These are phyloP conservation scores for Labrus mixtus DNA, from an alignment of 2,113 vertebrate genomes.

Conservation along the genomic window DNA sequence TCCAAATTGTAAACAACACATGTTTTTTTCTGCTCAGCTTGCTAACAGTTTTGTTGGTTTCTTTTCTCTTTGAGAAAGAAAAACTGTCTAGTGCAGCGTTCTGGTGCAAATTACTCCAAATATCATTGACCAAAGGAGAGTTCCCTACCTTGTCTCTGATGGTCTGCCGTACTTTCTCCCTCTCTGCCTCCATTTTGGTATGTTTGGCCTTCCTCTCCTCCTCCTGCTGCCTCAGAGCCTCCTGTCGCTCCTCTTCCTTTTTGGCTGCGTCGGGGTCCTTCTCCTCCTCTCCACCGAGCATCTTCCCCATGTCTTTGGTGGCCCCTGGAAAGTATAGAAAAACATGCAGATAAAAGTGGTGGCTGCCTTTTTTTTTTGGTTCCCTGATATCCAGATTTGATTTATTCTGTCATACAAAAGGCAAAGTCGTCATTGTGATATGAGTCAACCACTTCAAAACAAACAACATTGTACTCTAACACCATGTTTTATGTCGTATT, in stretches of 20 bases:
- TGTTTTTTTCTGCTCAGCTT: no score
- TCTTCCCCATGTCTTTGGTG: slow-evolving; percentile 99
- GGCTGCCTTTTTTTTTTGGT: neutral
- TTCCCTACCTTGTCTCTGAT: slow-evolving; percentile 94
- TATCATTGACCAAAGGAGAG: no score
- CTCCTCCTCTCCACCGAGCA: slow-evolving; percentile 98
- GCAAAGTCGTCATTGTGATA: no score
- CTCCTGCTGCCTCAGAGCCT: slow-evolving; percentile 95
- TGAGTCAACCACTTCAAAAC: neutral
- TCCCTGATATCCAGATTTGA: no score
- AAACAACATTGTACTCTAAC: neutral
- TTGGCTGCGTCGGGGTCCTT: slow-evolving; percentile 97
- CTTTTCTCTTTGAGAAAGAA: no score
- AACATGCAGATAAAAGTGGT: neutral
- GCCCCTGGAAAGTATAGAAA: slow-evolving; percentile 84
- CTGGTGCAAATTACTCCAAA: no score
- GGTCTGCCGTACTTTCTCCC: slow-evolving; percentile 97
- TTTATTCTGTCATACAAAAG: no score
- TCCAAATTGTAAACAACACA: no score
- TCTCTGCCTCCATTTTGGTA: slow-evolving; percentile 94
- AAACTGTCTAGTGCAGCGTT: no score
- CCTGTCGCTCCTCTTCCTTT: slow-evolving; percentile 97
- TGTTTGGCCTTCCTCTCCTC: slow-evolving; percentile 98
- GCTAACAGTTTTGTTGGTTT: no score
- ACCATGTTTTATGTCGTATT: neutral